These are phyloP conservation scores for Mactra quadrangularis DNA, from an alignment of 1,140 invertebrate genomes.

Conservation along the genomic window DNA sequence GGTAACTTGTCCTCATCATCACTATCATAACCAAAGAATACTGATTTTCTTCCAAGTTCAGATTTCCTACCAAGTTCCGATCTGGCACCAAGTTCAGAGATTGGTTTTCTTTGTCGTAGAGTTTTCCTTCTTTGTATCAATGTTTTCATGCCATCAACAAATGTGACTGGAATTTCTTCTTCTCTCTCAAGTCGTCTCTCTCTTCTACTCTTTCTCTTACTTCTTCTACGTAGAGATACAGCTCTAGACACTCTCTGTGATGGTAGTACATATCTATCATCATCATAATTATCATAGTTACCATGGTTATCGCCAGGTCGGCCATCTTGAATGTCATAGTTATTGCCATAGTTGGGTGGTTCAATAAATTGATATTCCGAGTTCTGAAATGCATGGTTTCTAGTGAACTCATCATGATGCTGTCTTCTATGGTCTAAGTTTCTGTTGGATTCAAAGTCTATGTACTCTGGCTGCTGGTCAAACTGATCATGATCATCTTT, in stretches of 20 bases:
- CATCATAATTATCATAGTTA: conserved; percentile 24
- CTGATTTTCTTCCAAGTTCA: not conserved
- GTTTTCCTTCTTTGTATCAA: conserved; percentile 19
- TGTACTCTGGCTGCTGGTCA: not conserved
- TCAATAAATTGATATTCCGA: not conserved
- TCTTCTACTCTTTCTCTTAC: conserved; percentile 13
- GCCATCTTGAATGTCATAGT: not conserved
- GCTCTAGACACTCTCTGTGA: conserved; percentile 7
- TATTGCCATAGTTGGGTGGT: too few relatives aligned
- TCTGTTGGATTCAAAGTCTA: too few relatives aligned
- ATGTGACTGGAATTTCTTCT: conserved; percentile 14
- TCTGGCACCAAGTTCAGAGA: not conserved
- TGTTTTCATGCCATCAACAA: conserved; percentile 32
- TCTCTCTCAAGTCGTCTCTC: not conserved
- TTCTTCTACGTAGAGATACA: not conserved
- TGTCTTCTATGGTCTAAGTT: too few relatives aligned
- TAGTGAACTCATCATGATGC: not conserved
- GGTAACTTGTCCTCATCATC: conserved; percentile 37
- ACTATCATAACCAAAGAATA: not conserved
- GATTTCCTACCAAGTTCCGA: not conserved
- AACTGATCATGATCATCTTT: not conserved
- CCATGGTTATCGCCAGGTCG: not conserved
- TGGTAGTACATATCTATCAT: not conserved
- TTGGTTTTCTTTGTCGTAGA: not conserved
- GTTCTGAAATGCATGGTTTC: not conserved